Conservation (phyloP, 2,113 vertebrate genomes). For the Sorex araneus region DNA sequence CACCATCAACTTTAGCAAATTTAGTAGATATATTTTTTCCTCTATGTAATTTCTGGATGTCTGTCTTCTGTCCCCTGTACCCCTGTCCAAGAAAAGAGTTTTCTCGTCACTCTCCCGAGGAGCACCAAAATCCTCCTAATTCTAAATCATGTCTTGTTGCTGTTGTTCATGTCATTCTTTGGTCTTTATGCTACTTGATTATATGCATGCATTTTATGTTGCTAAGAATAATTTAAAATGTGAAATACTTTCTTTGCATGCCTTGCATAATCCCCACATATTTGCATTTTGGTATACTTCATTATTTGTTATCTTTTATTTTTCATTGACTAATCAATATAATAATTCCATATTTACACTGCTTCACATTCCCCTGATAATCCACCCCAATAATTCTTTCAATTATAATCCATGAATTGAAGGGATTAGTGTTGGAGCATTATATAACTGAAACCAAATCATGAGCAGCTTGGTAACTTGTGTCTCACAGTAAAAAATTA, state of each 20-base stretch:
- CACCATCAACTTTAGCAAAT: not conserved
- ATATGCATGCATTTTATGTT: not conserved
- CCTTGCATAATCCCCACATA: not conserved
- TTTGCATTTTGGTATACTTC: not conserved
- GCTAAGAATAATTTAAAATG: not conserved
- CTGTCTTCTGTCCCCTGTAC: not conserved
- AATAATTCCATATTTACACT: not conserved
- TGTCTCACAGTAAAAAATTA: too few relatives aligned
- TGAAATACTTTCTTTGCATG: not conserved
- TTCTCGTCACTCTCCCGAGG: not conserved
- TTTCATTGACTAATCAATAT: constrained; percentile 2
- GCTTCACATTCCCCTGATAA: not conserved
- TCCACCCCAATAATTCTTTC: not conserved
- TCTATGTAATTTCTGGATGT: not conserved
- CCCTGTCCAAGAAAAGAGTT: not conserved
- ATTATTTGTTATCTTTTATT: not conserved
- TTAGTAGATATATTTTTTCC: not conserved
- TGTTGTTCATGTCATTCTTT: not conserved
- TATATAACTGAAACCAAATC: too few relatives aligned
- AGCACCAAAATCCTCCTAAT: not conserved
- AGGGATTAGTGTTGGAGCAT: too few relatives aligned
- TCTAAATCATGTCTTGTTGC: not conserved
- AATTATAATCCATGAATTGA: not conserved
- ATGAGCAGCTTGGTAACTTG: too few relatives aligned
- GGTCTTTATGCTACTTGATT: not conserved